phyloP scores from a whole-genome alignment of 2,113 vertebrate species.

The Alligator mississippiensis region DNA sequence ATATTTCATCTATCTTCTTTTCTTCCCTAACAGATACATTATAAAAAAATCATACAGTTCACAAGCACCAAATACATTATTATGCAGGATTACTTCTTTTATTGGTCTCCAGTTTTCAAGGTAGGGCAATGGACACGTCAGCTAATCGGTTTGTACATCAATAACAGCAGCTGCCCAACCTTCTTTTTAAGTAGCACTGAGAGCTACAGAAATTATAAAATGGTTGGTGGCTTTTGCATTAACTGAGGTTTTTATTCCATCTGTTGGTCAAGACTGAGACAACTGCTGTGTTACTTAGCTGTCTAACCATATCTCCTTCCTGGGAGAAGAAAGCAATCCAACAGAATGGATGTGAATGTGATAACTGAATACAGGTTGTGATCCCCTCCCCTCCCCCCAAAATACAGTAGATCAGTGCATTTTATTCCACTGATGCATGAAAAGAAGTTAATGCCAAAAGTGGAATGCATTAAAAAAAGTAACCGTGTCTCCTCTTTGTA shows the following conservation, averaged over 20 bases:
- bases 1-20: neutral
- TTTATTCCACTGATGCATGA: neutral
- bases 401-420: neutral
- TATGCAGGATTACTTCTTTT: neutral
- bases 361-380: neutral
- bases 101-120: neutral
- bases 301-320: neutral
- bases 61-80: neutral
- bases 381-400: neutral
- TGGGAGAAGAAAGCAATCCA: neutral
- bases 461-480: neutral
- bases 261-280: neutral
- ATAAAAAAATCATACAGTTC: neutral
- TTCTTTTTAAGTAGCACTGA: neutral
- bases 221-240: neutral
- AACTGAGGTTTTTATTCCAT: neutral
- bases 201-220: neutral
- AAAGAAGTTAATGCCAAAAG: neutral
- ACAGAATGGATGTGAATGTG: neutral
- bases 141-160: neutral
- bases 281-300: neutral
- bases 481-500: neutral
- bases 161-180: neutral
- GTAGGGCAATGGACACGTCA: neutral
- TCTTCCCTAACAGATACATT: neutral